Evolutionary conservation across 2,113 vertebrate genomes (phyloP).

Genomic region (Xenotilapia leptura): DNA sequence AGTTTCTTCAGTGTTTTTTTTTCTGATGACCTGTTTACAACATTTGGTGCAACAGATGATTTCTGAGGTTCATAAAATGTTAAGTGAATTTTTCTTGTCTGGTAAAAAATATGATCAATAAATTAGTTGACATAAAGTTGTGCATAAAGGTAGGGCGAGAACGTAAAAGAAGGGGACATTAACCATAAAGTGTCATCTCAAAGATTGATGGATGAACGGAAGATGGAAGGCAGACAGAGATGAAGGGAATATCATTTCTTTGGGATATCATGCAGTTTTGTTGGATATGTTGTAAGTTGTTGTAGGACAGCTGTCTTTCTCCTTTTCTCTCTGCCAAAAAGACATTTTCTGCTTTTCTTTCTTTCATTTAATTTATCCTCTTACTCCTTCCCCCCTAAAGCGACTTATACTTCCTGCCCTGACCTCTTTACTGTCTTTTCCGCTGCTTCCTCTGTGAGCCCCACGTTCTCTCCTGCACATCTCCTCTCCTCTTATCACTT

Average conservation of each 20-base stretch:
- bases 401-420: constrained; percentile 14
- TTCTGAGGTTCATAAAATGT: background rate
- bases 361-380: constrained; percentile 50
- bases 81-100: background rate
- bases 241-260: constrained; percentile 34
- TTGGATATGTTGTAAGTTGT: constrained; percentile 40
- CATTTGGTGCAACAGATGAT: background rate
- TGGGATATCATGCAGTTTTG: constrained; percentile 14
- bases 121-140: background rate
- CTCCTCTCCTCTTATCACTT: background rate
- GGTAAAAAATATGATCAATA: background rate
- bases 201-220: constrained; percentile 38
- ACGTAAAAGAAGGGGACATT: background rate
- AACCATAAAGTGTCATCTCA: background rate
- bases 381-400: background rate
- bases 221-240: background rate
- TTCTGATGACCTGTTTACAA: background rate
- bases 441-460: background rate
- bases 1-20: background rate
- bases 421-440: constrained; percentile 3
- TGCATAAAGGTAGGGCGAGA: background rate
- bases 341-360: constrained; percentile 30
- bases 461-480: background rate
- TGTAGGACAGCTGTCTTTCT: constrained; percentile 61
- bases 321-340: constrained; percentile 14